These are phyloP conservation scores for Busseola fusca DNA, from an alignment of 2,888 invertebrate species.

Conservation along the genomic window DNA sequence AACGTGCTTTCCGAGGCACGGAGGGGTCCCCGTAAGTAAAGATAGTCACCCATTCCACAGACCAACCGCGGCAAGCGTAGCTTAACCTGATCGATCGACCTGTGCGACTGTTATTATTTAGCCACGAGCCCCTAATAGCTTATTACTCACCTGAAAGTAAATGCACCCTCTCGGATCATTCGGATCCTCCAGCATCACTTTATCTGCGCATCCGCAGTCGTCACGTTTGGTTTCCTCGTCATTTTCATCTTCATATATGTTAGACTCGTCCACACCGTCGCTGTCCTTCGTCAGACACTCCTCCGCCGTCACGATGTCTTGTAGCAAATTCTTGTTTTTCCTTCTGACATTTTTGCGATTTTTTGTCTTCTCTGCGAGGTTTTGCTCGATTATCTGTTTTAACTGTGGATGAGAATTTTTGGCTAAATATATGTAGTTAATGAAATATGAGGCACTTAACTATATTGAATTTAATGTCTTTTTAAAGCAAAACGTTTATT, in stretches of 20 bases:
- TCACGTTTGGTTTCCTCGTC: conserved; percentile 27
- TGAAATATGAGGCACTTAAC: too few species aligned
- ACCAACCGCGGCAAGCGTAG: too few species aligned
- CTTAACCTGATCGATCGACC: too few species aligned
- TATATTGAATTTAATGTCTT: too few species aligned
- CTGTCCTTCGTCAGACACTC: conserved; percentile 70
- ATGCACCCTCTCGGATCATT: conserved; percentile 89
- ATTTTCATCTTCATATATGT: conserved; percentile 59
- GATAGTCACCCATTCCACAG: too few species aligned
- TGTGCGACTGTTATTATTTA: too few species aligned
- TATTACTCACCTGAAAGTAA: conserved; percentile 89
- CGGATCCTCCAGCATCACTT: conserved; percentile 78
- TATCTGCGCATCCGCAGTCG: conserved; percentile 70
- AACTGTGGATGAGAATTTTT: conserved; percentile 48
- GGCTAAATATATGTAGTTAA: too few species aligned
- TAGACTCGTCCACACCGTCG: conserved; percentile 58
- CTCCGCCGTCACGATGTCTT: conserved; percentile 72
- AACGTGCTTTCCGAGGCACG: too few species aligned
- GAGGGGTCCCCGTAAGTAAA: too few species aligned
- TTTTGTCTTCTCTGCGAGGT: conserved; percentile 45
- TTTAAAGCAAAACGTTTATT: too few species aligned
- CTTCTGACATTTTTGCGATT: conserved; percentile 61
- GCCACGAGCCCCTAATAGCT: too few species aligned
- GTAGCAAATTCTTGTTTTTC: conserved; percentile 77
- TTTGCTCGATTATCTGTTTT: conserved; percentile 56